These are phyloP conservation scores for Capra hircus DNA, from an alignment of 2,113 vertebrate species.

Conservation along the genomic window DNA sequence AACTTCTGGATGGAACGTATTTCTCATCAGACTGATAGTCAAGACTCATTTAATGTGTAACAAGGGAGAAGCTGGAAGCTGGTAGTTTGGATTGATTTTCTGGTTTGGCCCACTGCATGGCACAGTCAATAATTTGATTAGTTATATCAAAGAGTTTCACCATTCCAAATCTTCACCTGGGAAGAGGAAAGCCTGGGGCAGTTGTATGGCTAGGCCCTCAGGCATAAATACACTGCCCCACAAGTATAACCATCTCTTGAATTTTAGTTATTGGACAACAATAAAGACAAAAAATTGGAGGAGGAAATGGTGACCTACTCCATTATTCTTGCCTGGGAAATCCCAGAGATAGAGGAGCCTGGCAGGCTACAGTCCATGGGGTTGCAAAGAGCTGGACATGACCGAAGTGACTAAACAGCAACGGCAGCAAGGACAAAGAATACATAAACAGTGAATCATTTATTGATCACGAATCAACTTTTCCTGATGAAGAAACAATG, in stretches of 20 bases:
- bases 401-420: background rate
- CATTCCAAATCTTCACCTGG: background rate
- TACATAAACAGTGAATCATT: background rate
- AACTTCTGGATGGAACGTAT: background rate
- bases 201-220: background rate
- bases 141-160: background rate
- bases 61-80: background rate
- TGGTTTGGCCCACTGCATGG: background rate
- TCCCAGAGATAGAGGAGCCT: background rate
- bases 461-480: background rate
- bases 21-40: background rate
- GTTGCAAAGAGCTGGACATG: background rate
- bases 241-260: background rate
- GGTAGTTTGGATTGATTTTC: constrained; percentile 29
- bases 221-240: background rate
- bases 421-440: background rate
- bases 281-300: background rate
- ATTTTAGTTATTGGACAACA: background rate
- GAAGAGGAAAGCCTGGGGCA: background rate
- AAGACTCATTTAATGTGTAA: background rate
- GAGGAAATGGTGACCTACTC: background rate
- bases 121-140: background rate
- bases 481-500: background rate
- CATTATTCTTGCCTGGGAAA: background rate
- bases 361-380: background rate